phyloP scores from a whole-genome alignment of 1,140 invertebrate species.

The Archegozetes longisetosus region DNA sequence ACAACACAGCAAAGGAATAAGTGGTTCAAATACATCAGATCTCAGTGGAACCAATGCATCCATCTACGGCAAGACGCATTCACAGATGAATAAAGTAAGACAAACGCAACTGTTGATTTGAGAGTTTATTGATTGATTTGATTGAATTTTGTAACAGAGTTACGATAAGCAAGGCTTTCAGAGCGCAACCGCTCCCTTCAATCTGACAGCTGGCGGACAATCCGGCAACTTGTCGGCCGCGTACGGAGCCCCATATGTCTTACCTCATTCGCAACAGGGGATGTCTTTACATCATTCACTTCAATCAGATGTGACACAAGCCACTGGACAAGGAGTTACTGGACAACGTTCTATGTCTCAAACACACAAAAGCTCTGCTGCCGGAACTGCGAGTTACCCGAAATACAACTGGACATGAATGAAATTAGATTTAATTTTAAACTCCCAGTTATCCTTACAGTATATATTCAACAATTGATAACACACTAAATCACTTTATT shows the following conservation, averaged over 20 bases:
- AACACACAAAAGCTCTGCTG: not conserved
- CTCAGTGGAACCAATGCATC: not conserved
- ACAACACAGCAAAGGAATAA: conserved; percentile 1
- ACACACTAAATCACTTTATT: too few relatives aligned
- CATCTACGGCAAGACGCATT: conserved; percentile 10
- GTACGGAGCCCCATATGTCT: not conserved
- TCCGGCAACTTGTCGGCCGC: not conserved
- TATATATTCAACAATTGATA: too few relatives aligned
- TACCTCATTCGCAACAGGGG: conserved; percentile 3
- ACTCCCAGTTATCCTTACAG: too few relatives aligned
- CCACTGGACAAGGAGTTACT: not conserved
- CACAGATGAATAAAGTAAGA: conserved; percentile 13
- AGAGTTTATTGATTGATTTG: not conserved
- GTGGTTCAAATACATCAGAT: not conserved
- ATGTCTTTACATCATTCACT: not conserved
- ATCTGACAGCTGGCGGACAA: not conserved
- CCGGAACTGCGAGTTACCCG: not conserved
- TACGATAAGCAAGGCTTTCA: conserved; percentile 12
- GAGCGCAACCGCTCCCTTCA: not conserved
- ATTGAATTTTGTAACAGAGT: conserved; percentile 1
- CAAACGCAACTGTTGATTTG: not conserved
- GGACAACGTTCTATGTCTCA: conserved; percentile 1
- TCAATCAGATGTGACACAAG: not conserved
- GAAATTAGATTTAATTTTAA: too few relatives aligned
- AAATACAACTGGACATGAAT: not conserved